Conservation (phyloP, 2,797 vertebrate genomes). For the Sparus aurata region DNA sequence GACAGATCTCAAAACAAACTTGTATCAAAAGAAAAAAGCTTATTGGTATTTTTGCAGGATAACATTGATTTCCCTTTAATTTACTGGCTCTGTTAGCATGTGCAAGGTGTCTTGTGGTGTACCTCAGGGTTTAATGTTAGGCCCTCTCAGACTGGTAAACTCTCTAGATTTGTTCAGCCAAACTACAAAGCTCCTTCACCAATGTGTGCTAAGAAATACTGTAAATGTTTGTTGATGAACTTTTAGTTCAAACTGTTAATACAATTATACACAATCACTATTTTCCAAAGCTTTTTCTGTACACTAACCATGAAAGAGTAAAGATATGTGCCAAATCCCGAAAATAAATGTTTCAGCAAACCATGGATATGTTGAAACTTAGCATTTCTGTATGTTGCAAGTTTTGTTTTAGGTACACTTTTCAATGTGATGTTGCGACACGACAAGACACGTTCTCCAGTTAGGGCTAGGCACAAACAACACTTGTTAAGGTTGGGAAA, state of each 20-base stretch:
- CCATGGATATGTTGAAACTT: too few species aligned
- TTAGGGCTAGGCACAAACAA: too few species aligned
- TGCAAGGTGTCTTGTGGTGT: neutral
- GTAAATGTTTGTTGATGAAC: neutral
- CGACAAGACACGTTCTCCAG: too few species aligned
- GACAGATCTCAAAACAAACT: neutral
- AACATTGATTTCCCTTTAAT: neutral
- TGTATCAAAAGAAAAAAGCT: neutral
- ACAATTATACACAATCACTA: neutral
- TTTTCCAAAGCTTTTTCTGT: neutral
- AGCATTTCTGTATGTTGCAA: too few species aligned
- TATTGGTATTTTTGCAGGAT: neutral
- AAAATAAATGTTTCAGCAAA: too few species aligned
- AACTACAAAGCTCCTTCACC: neutral
- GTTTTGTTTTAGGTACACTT: too few species aligned
- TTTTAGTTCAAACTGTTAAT: neutral
- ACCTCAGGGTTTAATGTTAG: neutral
- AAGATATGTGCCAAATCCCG: too few species aligned
- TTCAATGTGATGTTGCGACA: too few species aligned
- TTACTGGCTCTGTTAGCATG: neutral
- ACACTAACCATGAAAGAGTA: neutral
- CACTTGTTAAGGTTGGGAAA: too few species aligned
- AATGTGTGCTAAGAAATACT: neutral
- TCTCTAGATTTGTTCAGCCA: neutral
- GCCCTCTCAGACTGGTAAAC: neutral